These are phyloP conservation scores for Chelon auratus DNA, from an alignment of 2,797 vertebrate species.

Conservation along the genomic window DNA sequence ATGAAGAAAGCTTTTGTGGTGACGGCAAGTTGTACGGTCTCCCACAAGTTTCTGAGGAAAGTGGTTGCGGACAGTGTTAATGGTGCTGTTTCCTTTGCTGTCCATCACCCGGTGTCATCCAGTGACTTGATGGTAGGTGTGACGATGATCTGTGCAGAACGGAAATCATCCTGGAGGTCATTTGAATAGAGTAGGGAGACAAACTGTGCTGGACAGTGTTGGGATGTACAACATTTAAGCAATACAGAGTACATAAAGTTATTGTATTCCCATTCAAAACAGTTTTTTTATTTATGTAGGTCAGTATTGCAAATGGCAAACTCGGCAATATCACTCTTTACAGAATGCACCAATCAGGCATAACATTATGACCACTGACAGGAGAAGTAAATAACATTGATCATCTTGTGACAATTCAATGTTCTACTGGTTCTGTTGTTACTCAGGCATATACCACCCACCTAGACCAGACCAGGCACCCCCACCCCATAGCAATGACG, in stretches of 20 bases:
- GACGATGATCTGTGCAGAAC: no score
- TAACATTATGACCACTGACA: no score
- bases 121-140: neutral
- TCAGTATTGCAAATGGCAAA: neutral
- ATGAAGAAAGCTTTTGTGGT: neutral
- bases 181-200: neutral
- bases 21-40: neutral
- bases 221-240: neutral
- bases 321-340: no score
- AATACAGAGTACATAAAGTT: neutral
- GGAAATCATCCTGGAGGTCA: neutral
- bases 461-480: no score
- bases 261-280: neutral
- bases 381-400: no score
- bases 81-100: neutral
- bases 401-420: no score
- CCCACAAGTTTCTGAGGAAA: neutral
- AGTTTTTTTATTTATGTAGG: neutral
- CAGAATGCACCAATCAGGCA: no score
- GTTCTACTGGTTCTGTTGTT: no score
- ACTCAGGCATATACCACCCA: no score
- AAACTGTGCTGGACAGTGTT: neutral
- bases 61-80: neutral
- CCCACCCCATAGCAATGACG: no score
- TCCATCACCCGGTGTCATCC: neutral